Base-by-base conservation (phyloP, 2,797 vertebrate species). In the Labroides dimidiatus region DNA sequence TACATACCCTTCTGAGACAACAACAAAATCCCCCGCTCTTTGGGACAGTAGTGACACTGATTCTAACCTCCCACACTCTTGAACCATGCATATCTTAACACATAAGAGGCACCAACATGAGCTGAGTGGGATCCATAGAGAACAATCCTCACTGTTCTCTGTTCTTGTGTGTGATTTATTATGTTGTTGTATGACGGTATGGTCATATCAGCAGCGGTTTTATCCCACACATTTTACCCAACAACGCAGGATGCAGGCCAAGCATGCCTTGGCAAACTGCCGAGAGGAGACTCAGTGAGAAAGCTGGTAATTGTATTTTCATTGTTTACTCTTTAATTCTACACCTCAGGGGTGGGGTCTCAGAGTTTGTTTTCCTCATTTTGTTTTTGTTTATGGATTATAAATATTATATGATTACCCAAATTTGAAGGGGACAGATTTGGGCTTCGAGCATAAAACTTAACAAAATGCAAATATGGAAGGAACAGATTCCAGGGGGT, bases 351-450 rank as follows among this genome's bases (percentile, higher is more conserved):
- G 89, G 62, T 52, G 19, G 45, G 19, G 45, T 64, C 30, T 51
- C 10, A 20, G 41, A 84, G 59, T 82, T 80, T 82, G 64, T 79
- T 82, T 72, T 72, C 53, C 11, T 24, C 54, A 60, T 82, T 49
- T 24, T 61, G 14, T 71, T 86, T 75, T 84, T 89, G 75, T 92
- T 91, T 92, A 83, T 83, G 24, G 20, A 75, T 33, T 39, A 88
- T 91, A 78, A 89, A 91, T 91, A 91, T 92, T 82, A 53, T 20
- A 89, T 84, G 82, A 87, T 84, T 75, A 82, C 72, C 51, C 49
- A 64, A 78, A 86, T 82, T 84, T 60, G 85, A 89, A 76, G 56
- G 55, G 57, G 80, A 69, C 48, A 67, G 69, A 66, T 73, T 64
- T 49, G 19, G 64, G 64, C 82, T 86, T 15, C 24, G 51, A 82